Evolutionary conservation across 2,797 vertebrate genomes (phyloP).

Genomic region (Pempheris klunzingeri): DNA sequence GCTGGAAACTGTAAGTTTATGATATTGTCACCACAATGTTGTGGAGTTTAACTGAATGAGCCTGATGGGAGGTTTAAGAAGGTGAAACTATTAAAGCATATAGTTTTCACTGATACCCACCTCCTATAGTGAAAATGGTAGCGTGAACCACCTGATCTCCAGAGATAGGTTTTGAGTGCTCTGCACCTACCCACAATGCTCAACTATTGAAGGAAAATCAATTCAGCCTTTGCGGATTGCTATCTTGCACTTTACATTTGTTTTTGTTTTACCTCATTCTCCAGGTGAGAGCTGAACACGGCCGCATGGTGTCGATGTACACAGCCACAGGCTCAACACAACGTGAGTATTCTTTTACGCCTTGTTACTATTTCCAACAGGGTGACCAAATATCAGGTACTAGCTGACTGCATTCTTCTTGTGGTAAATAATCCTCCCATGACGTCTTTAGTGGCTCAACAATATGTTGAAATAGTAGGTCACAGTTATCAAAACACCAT

Average conservation of each 20-base stretch:
- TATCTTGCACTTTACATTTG: not conserved
- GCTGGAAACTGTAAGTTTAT: constrained; percentile 84
- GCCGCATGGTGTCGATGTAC: constrained; percentile 75
- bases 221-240: not conserved
- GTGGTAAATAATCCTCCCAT: constrained; percentile 58
- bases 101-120: constrained; percentile 82
- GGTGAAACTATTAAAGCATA: constrained; percentile 76
- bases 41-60: not conserved
- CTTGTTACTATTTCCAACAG: constrained; percentile 34
- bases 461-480: constrained; percentile 67
- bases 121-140: constrained; percentile 80
- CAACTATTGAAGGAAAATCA: not conserved
- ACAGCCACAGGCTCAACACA: constrained; percentile 82
- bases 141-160: constrained; percentile 79
- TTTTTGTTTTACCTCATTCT: constrained; percentile 1
- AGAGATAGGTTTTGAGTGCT: constrained; percentile 72
- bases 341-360: constrained; percentile 72
- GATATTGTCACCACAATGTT: not conserved
- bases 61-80: constrained; percentile 80
- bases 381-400: constrained; percentile 47
- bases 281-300: constrained; percentile 84
- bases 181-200: constrained; percentile 80
- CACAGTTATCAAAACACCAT: constrained; percentile 67
- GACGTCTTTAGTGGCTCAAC: constrained; percentile 60
- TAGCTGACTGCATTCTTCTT: constrained; percentile 51